These are phyloP conservation scores for Halcyon chelicuti DNA, from an alignment of 2,797 vertebrate species.

Conservation along the genomic window DNA sequence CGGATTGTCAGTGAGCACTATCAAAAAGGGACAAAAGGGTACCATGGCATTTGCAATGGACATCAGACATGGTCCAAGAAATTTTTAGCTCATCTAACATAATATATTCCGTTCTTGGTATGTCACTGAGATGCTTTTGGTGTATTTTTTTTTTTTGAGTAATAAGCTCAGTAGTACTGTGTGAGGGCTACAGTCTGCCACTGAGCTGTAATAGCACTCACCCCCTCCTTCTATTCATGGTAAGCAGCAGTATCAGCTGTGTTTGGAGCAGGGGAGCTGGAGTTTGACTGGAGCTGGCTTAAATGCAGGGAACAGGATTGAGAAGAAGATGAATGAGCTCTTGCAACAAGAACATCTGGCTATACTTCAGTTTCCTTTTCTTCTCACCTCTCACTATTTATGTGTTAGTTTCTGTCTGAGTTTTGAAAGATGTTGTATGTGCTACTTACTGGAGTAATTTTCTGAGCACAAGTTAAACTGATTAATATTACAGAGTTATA, in stretches of 20 bases:
- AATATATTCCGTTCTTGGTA: background rate
- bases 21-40: background rate
- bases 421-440: background rate
- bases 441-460: background rate
- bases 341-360: conserved; percentile 22
- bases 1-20: background rate
- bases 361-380: conserved; percentile 27
- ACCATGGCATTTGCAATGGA: background rate
- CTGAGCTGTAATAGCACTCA: background rate
- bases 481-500: background rate
- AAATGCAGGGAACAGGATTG: background rate
- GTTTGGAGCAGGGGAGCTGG: background rate
- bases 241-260: background rate
- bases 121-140: background rate
- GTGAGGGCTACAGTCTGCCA: background rate
- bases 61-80: background rate
- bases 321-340: background rate
- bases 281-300: background rate
- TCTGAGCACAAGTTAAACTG: background rate
- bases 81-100: background rate
- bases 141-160: background rate
- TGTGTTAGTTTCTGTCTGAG: background rate
- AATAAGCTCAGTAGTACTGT: rapidly evolving
- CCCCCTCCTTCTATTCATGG: background rate
- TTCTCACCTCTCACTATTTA: conserved; percentile 1